Evolutionary conservation across 2,888 invertebrate species (phyloP), one percentile per base, ranked within the genome.

Genomic region (Cerastis leucographa): DNA sequence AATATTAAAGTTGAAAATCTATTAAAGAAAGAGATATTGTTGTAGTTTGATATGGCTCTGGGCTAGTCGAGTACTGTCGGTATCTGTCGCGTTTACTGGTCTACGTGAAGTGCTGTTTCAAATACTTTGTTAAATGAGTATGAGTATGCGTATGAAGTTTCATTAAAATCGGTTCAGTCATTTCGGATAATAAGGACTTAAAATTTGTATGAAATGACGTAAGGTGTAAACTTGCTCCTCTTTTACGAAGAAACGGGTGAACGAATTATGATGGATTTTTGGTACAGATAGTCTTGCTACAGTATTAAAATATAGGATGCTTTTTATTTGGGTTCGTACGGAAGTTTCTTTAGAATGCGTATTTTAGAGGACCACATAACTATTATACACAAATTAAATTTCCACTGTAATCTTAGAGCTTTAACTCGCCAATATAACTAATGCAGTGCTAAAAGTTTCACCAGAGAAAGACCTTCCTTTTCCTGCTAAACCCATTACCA

Each of bases 401-500:
- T 4, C 2, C 2, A 9, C 9, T 49, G 9, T 17, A 35, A 51
- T 51, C 51, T 22, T 42, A 44, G 14, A 3, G 17, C 25, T 29
- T 29, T 2, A 51, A 35, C 19, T 19, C 11, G 14, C 17, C 3
- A 59, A 5, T 22, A 22, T 42, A 64, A n/a, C n/a, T n/a, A n/a
- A n/a, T 11, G 9, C 17, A 40, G 5, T 35, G 6, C 35, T 51
- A 44, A 79, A 68, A 64, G 0, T 40, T 67, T 44, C n/a, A 44
- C 29, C 40, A 46, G 11, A 46, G 35, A 44, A 56, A 46, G 6
- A 25, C 12, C 7, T 22, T 25, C 42, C 42, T 17, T 61, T 70
- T n/a, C 9, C 62, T 14, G 56, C 59, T 59, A 25, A 65, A 69
- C 44, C 74, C 68, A 62, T 74, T 69, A 74, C 9, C 19, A 61